These are phyloP conservation scores for Mactromeris polynyma DNA, from an alignment of 2,888 invertebrate species.

Conservation along the genomic window DNA sequence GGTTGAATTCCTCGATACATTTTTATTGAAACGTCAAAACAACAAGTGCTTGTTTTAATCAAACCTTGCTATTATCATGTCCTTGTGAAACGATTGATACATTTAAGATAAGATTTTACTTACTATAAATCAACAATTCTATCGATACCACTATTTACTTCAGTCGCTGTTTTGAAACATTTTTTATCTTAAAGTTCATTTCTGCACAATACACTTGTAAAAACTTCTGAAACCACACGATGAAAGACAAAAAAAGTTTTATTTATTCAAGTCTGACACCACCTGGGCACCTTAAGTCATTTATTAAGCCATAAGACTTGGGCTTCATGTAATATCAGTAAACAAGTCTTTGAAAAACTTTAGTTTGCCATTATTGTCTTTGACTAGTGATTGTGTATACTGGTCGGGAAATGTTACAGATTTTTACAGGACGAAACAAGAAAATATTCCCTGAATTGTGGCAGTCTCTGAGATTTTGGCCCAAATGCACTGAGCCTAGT, in stretches of 20 bases:
- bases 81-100: slow-evolving; percentile 4
- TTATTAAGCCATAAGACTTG: neutral
- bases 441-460: too few species aligned
- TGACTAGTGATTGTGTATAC: too few species aligned
- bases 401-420: too few species aligned
- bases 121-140: slow-evolving; percentile 3
- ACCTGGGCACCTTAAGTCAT: neutral
- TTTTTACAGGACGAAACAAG: too few species aligned
- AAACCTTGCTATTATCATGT: neutral
- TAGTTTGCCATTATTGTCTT: too few species aligned
- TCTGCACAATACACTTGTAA: neutral
- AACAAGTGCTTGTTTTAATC: neutral
- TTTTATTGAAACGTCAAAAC: neutral
- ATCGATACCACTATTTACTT: neutral
- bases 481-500: too few species aligned
- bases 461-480: too few species aligned
- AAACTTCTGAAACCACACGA: neutral
- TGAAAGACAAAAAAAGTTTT: neutral
- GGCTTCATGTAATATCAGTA: too few species aligned
- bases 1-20: neutral
- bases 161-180: neutral
- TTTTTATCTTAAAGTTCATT: neutral
- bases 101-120: neutral
- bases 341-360: too few species aligned
- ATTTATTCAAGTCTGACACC: neutral